Percentiles rank a stretch among this genome's conserved stretches.
phyloP scores from a whole-genome alignment of 2,888 invertebrate species.

The Zaprionus obscuricornis region DNA sequence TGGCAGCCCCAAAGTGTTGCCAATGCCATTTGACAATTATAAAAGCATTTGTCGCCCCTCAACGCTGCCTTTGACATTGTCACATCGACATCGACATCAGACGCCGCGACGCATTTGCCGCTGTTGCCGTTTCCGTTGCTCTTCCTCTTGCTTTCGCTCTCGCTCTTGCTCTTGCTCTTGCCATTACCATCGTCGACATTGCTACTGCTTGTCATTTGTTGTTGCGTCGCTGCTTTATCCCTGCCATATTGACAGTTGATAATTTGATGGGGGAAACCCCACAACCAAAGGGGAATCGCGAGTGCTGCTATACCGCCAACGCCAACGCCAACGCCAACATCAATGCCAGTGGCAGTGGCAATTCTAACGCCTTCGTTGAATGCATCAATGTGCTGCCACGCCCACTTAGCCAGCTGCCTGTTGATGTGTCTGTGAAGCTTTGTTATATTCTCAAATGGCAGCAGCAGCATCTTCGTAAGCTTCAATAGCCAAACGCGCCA shows the following conservation, averaged over 20 bases:
- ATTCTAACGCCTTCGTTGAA: conserved; percentile 16
- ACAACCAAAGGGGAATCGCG: conserved; percentile 33
- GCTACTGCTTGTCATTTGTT: conserved; percentile 10
- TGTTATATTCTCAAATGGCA: conserved; percentile 42
- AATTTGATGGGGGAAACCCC: conserved; percentile 72
- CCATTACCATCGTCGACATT: conserved; percentile 1
- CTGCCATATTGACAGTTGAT: conserved; percentile 71
- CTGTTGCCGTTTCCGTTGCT: conserved; percentile 2
- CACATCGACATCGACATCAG: conserved; percentile 35
- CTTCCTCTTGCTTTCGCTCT: conserved; percentile 19
- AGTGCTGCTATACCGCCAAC: conserved; percentile 12
- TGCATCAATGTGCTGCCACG: conserved; percentile 45
- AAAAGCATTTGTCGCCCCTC: conserved; percentile 75
- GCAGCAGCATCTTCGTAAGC: conserved; percentile 33
- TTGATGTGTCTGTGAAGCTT: conserved; percentile 57
- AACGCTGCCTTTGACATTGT: conserved; percentile 52
- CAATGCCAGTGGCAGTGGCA: too few species aligned
- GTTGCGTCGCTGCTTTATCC: conserved; percentile 35
- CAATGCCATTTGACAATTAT: conserved; percentile 77
- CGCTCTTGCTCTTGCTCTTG: conserved; percentile 7
- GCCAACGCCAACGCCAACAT: conserved; percentile 8
- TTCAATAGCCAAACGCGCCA: conserved; percentile 59
- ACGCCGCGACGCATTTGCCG: conserved; percentile 14
- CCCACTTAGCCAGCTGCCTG: conserved; percentile 56
- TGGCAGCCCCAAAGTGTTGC: conserved; percentile 48